Evolutionary conservation across 2,113 vertebrate species (phyloP), one percentile per base, ranked within the genome.

Genomic region (Erythrocercus mccallii): DNA sequence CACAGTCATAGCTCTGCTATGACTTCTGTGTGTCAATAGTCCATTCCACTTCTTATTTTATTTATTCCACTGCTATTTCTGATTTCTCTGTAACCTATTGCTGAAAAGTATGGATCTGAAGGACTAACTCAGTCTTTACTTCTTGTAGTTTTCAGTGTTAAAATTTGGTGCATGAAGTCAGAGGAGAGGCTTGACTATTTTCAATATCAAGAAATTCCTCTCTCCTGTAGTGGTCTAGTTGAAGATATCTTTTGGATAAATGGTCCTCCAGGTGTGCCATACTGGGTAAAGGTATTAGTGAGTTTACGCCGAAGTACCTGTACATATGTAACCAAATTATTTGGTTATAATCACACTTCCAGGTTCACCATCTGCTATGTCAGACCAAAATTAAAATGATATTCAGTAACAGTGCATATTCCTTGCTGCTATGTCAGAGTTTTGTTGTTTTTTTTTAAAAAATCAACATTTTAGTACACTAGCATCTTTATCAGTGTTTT

Each of bases 261-360:
- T 69, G 88, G 27, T 73, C 14, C 13, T 69, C 6, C 31, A 53
- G 30, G 40, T 64, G 16, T 33, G 8, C 27, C 15, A 47, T 33
- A 5, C 35, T 54, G 62, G 8, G 12, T 70, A 38, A 54, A 82
- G 12, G 17, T 44, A 31, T 35, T 45, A 53, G 14, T 18, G 68
- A 35, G 15, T 72, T 85, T 79, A 50, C 0, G 0, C 20, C 7
- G 2, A 68, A 58, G 37, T 68, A 22, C 13, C 2, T 51, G 18
- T 31, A 30, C 4, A 8, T 53, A 25, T 16, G 12, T 48, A 60
- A 44, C 28, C 42, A 48, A 17, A 54, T 68, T 79, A 35, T 66
- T 47, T n/a, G 18, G 5, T 91, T 81, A 50, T 61, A 57, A 50
- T 70, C 9, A 12, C 37, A 37, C 44, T 91, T 81, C 27, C n/a